phyloP scores from a whole-genome alignment of 1,140 invertebrate genomes.

The Pseudomyrmex dendroicus region DNA sequence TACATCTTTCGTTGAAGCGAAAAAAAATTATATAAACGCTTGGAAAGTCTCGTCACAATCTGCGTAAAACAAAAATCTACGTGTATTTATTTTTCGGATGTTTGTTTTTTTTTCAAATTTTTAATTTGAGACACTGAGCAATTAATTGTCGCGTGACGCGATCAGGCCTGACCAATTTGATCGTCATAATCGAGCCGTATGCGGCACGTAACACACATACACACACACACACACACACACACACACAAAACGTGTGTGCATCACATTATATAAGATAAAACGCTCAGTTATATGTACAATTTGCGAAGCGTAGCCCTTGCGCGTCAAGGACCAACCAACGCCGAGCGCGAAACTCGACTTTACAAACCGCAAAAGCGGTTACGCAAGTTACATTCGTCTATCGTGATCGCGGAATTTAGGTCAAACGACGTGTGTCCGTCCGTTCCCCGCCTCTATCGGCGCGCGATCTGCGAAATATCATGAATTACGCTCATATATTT shows the following conservation, averaged over 20 bases:
- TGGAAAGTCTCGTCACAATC: too few relatives aligned
- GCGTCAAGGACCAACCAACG: constrained; percentile 55
- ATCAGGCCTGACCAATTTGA: background rate
- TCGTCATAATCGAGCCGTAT: background rate
- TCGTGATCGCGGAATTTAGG: constrained; percentile 78
- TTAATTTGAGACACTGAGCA: background rate
- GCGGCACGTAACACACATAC: background rate
- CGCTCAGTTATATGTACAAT: background rate
- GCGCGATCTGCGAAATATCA: constrained; percentile 55
- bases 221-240: too few relatives aligned
- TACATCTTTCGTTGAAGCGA: too few relatives aligned
- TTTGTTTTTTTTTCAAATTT: background rate
- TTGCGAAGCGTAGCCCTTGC: constrained; percentile 24
- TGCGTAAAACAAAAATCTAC: too few relatives aligned
- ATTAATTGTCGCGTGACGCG: background rate
- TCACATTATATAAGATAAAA: constrained; percentile 51
- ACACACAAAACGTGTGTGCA: too few relatives aligned
- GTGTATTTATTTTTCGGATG: too few relatives aligned
- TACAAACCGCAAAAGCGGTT: constrained; percentile 59
- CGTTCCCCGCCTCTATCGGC: constrained; percentile 69
- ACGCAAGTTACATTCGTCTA: constrained; percentile 77
- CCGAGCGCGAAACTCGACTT: constrained; percentile 50
- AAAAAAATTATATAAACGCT: too few relatives aligned
- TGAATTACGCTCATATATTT: constrained; percentile 69
- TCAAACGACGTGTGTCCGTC: constrained; percentile 72